Conservation (phyloP, 2,888 invertebrate genomes). For the Xylota segnis region DNA sequence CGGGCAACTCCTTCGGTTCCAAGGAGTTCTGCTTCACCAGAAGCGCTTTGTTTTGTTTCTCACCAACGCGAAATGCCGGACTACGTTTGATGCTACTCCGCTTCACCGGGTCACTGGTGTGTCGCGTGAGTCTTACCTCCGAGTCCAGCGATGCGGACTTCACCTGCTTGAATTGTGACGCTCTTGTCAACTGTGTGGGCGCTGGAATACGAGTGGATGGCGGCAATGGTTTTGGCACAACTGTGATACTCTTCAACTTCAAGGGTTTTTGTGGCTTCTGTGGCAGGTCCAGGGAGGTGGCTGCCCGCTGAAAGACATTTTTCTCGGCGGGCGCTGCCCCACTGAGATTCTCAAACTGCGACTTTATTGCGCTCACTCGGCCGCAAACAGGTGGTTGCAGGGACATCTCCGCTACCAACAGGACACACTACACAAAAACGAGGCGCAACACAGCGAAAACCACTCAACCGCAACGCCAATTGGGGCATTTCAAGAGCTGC, state of each 20-base stretch:
- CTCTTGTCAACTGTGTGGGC: slow-evolving; percentile 53
- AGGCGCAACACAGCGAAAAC: slow-evolving; percentile 51
- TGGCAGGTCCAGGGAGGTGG: slow-evolving; percentile 77
- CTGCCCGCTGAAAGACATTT: slow-evolving; percentile 77
- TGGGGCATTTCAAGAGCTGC: slow-evolving; percentile 64
- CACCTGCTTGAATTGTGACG: slow-evolving; percentile 67
- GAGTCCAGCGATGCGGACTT: slow-evolving; percentile 70
- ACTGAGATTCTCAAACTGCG: slow-evolving; percentile 87
- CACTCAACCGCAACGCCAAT: slow-evolving; percentile 68
- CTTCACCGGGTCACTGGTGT: slow-evolving; percentile 84
- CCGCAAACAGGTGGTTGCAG: slow-evolving; percentile 79
- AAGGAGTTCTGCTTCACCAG: slow-evolving; percentile 77
- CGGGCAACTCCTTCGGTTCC: slow-evolving; percentile 69
- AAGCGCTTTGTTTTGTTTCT: slow-evolving; percentile 76
- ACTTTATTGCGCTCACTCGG: slow-evolving; percentile 88
- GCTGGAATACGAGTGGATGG: slow-evolving; percentile 51
- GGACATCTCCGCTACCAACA: slow-evolving; percentile 74
- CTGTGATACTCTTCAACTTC: slow-evolving; percentile 65
- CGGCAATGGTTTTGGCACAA: slow-evolving; percentile 48
- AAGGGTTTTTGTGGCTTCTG: slow-evolving; percentile 58
- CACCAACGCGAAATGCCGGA: slow-evolving; percentile 85
- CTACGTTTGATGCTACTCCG: slow-evolving; percentile 85
- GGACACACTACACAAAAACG: slow-evolving; percentile 41
- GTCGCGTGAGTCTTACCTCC: slow-evolving; percentile 71
- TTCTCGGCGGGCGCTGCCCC: slow-evolving; percentile 73